Evolutionary conservation across 1,140 invertebrate genomes (phyloP), one percentile per base, ranked within the genome.

Genomic region (Lasioglossum baleicum): DNA sequence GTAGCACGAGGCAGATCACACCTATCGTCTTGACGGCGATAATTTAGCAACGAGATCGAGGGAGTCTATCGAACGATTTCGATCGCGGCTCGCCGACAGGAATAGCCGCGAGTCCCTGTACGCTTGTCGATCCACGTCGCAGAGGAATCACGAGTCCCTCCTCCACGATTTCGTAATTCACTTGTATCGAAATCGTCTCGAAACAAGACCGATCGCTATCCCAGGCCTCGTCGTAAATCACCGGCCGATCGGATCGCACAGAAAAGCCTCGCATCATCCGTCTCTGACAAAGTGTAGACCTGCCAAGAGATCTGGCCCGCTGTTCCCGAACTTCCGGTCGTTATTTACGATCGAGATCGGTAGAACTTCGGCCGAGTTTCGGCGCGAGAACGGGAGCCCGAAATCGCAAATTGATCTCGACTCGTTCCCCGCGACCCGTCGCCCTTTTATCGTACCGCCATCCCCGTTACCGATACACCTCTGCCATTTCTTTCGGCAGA

Each of bases 301-400:
- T 74, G 76, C 73, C 86, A 73, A 75, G 79, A 73, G 79, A 88
- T 87, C 84, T 79, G 35, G 35, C 86, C 84, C 86, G 80, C 86
- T 81, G 80, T 80, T 76, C 81, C 35, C 81, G 67, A 88, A 89
- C 84, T 89, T 89, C 87, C 88, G 86, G 76, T 82, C 83, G 85
- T 89, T 89, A 88, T 89, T 89, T 89, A 89, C 85, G 83, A 80
- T 80, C 86, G 71, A 85, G 87, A 88, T 87, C 86, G 86, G 77
- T 81, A 82, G 77, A 78, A 87, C 84, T 88, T 87, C 85, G 85
- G 77, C 75, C 83, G 73, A 81, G 85, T 84, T 87, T 82, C 74
- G 76, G 75, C 77, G 86, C 87, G 82, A 87, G 61, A 83, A 83
- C 82, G 80, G 80, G 84, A 85, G 80, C 65, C 76, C 78, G 77